Evolutionary conservation across 2,888 invertebrate genomes (phyloP).

Genomic region (Rhodophaea formosa): DNA sequence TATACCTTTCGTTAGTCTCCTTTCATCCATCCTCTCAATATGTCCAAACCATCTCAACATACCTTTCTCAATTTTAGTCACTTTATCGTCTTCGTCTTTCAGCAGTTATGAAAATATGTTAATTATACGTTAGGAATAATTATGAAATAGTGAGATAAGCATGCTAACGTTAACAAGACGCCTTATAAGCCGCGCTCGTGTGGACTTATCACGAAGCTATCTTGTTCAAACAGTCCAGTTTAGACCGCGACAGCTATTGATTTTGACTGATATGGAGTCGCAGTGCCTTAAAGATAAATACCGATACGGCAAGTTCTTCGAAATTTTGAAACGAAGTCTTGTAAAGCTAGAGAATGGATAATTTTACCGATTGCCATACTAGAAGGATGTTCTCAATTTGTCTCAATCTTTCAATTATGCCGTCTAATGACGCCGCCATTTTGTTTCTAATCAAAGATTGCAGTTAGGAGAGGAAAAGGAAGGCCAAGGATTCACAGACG

Average conservation of each 20-base stretch:
- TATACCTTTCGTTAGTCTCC: too few species aligned
- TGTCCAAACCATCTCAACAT: too few species aligned
- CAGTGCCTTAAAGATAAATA: constrained; percentile 26
- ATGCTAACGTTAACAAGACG: constrained; percentile 23
- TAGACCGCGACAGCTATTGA: constrained; percentile 55
- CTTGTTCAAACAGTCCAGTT: constrained; percentile 54
- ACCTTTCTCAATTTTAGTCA: too few species aligned
- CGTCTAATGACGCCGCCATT: too few species aligned
- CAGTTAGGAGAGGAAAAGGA: too few species aligned
- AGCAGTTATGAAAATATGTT: neutral
- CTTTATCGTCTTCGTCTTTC: too few species aligned
- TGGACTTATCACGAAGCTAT: constrained; percentile 53
- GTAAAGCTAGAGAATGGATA: neutral
- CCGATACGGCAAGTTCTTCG: constrained; percentile 8
- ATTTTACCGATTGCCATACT: too few species aligned
- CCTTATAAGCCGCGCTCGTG: constrained; percentile 34
- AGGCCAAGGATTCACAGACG: too few species aligned
- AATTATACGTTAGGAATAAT: neutral
- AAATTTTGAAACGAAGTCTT: constrained; percentile 12
- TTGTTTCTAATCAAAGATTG: too few species aligned
- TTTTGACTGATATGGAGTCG: constrained; percentile 60
- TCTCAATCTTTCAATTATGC: too few species aligned
- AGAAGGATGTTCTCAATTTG: too few species aligned
- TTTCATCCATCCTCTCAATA: too few species aligned
- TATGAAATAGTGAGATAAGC: neutral